Conservation (phyloP, 1,140 invertebrate species). For the Drosophila punjabiensis region DNA sequence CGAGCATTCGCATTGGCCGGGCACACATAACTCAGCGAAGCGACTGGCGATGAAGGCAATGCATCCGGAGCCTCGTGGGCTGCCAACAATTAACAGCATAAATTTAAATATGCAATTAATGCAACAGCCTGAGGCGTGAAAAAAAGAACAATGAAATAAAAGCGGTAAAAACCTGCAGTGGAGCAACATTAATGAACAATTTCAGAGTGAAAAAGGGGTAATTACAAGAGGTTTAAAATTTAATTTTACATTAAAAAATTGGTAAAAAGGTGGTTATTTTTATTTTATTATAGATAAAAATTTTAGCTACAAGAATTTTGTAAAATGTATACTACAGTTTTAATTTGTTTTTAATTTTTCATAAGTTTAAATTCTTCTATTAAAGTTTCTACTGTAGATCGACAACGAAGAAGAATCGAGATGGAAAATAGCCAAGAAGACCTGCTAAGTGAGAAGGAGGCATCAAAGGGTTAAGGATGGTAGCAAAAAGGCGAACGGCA, state of each 20-base stretch:
- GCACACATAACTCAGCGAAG: slow-evolving; percentile 41
- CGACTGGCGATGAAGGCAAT: slow-evolving; percentile 50
- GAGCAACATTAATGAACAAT: not conserved
- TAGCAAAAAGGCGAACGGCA: slow-evolving; percentile 14
- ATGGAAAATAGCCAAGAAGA: not conserved
- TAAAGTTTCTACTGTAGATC: slow-evolving; percentile 9
- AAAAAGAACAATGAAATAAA: slow-evolving; percentile 38
- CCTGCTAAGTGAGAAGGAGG: not conserved
- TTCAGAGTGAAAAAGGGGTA: not conserved
- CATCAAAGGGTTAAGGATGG: slow-evolving; percentile 6
- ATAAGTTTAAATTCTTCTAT: no score
- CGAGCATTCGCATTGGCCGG: slow-evolving; percentile 21
- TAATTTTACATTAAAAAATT: not conserved
- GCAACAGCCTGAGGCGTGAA: slow-evolving; percentile 71
- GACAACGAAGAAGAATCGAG: not conserved
- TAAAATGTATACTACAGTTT: not conserved
- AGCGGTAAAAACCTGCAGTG: not conserved
- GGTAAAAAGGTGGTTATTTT: not conserved
- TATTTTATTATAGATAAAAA: not conserved
- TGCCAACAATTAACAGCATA: slow-evolving; percentile 77
- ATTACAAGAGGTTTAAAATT: not conserved
- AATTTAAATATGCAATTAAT: slow-evolving; percentile 84
- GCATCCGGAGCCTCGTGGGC: slow-evolving; percentile 42
- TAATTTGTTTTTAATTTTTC: accelerated
- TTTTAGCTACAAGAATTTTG: no score